Evolutionary conservation across 2,113 vertebrate genomes (phyloP).

Genomic region (Camelus bactrianus): DNA sequence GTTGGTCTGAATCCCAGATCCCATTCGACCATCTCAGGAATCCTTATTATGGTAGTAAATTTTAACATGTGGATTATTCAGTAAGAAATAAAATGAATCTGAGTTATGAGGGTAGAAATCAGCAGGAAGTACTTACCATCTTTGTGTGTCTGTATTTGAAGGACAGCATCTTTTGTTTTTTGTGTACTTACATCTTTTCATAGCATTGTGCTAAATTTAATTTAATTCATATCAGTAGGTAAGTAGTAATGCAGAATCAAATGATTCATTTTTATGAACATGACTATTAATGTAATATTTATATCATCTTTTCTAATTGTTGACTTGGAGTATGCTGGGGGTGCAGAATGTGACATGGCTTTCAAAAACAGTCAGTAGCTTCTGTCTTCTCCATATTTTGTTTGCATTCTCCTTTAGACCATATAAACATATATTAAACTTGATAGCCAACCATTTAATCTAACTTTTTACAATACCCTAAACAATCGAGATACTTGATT

Average conservation of each 20-base stretch:
- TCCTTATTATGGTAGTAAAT: neutral
- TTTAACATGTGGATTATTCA: conserved; percentile 13
- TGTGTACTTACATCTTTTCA: conserved; percentile 41
- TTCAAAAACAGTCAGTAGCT: neutral
- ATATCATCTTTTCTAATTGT: conserved; percentile 44
- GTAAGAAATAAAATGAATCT: conserved; percentile 17
- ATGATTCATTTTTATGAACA: conserved; percentile 11
- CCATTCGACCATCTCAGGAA: neutral
- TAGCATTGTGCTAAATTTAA: neutral
- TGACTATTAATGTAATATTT: conserved; percentile 46
- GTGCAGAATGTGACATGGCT: neutral
- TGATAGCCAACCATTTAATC: neutral
- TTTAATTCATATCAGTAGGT: conserved; percentile 49
- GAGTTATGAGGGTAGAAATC: neutral
- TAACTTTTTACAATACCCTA: neutral
- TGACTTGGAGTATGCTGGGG: neutral
- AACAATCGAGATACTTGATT: neutral
- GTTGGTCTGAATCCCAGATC: neutral
- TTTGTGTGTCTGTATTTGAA: conserved; percentile 40
- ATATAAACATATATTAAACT: neutral
- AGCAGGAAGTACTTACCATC: neutral
- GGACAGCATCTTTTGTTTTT: conserved; percentile 26
- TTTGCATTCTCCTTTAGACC: neutral
- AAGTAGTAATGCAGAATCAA: conserved; percentile 37
- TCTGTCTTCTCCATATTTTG: neutral